These are phyloP conservation scores for Macrochelys suwanniensis DNA, from an alignment of 2,797 vertebrate genomes.

Conservation along the genomic window DNA sequence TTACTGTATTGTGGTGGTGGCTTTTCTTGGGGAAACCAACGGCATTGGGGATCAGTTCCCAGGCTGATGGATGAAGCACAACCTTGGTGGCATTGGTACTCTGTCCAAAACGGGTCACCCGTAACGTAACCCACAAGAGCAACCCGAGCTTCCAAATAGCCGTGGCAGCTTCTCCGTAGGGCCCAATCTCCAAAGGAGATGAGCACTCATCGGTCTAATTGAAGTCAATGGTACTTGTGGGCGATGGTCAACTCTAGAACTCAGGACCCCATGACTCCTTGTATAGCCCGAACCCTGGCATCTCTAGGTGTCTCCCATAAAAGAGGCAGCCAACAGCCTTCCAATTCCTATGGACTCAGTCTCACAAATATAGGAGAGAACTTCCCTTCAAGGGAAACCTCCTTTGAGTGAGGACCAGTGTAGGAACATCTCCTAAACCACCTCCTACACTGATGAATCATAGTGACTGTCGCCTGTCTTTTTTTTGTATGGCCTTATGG, in stretches of 20 bases:
- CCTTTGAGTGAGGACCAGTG: not conserved
- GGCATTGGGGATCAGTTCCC: constrained; percentile 34
- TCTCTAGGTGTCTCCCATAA: not conserved
- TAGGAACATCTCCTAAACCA: not conserved
- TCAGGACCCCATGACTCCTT: not conserved
- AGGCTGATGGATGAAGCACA: constrained; percentile 62
- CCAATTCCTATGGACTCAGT: not conserved
- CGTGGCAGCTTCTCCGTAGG: constrained; percentile 4
- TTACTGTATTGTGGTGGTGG: constrained; percentile 69
- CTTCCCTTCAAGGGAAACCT: constrained; percentile 24
- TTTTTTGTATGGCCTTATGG: not conserved
- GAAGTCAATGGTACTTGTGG: not conserved
- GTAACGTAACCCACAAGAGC: constrained; percentile 22
- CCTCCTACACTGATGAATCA: not conserved
- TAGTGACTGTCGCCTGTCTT: accelerated
- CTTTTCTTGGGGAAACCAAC: constrained; percentile 63
- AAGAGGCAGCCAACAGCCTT: constrained; percentile 22
- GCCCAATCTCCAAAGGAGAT: constrained; percentile 18
- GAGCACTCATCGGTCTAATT: not conserved
- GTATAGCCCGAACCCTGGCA: not conserved
- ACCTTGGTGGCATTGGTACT: constrained; percentile 69
- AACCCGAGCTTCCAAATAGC: not conserved
- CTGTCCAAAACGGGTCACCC: constrained; percentile 49
- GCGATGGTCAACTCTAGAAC: not conserved
- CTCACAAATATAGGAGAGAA: not conserved